Evolutionary conservation across 2,113 vertebrate genomes (phyloP).

Genomic region (Macrotus californicus): DNA sequence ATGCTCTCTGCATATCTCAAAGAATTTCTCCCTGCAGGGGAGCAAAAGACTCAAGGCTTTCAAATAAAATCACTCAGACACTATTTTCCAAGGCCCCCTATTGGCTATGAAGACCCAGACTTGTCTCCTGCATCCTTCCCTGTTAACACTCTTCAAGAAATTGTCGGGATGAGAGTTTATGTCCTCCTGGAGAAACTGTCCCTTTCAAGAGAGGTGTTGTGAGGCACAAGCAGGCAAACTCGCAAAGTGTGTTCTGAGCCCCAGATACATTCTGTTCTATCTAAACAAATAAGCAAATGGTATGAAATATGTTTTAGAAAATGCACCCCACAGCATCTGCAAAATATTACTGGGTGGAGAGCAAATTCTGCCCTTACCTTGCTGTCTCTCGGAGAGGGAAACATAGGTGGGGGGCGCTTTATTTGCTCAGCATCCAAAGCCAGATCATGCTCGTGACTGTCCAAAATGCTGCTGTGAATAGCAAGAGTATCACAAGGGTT

Average conservation of each 20-base stretch:
- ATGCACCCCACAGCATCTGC: not conserved
- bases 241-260: conserved; percentile 66
- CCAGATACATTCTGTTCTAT: not conserved
- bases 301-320: not conserved
- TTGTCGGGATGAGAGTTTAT: conserved; percentile 32
- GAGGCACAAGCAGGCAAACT: conserved; percentile 69
- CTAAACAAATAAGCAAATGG: conserved; percentile 15
- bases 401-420: conserved; percentile 27
- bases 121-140: conserved; percentile 40
- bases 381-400: not conserved
- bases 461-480: conserved; percentile 71
- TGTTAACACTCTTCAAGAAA: conserved; percentile 64
- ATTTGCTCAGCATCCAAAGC: conserved; percentile 70
- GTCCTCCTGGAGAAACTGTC: not conserved
- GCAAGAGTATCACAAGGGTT: conserved; percentile 76
- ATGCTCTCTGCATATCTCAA: not conserved
- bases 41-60: not conserved
- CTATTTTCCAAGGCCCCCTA: not conserved
- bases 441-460: conserved; percentile 63
- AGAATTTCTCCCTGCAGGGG: not conserved
- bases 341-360: conserved; percentile 71
- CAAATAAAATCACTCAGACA: not conserved
- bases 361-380: not conserved
- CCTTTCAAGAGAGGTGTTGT: conserved; percentile 60
- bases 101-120: not conserved